Evolutionary conservation across 2,797 vertebrate genomes (phyloP).

Genomic region (Coccyzus lansbergi): DNA sequence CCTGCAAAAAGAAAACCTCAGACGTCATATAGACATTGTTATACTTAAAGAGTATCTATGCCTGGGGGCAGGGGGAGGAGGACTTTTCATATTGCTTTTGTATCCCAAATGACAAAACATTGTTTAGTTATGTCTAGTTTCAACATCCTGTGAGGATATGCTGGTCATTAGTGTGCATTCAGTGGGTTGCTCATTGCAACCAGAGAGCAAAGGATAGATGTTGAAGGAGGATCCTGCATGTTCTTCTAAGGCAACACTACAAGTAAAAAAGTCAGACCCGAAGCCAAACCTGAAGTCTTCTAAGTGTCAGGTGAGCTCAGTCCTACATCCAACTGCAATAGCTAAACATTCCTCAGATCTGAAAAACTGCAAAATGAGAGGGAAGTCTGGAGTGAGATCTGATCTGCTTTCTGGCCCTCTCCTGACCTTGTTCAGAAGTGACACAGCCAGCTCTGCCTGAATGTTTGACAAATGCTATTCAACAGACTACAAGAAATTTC

Average conservation of each 20-base stretch:
- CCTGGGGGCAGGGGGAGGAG: too few relatives aligned
- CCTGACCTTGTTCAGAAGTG: neutral
- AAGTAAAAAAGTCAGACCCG: neutral
- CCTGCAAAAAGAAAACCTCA: neutral
- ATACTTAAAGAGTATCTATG: neutral
- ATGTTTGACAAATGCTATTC: neutral
- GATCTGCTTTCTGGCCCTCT: neutral
- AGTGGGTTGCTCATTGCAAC: neutral
- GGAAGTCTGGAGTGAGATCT: neutral
- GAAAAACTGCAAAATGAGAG: neutral
- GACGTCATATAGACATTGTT: neutral
- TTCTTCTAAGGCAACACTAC: neutral
- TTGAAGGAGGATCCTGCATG: neutral
- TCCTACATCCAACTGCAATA: neutral
- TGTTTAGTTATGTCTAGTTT: neutral
- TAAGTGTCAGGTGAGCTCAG: neutral
- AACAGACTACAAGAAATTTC: neutral
- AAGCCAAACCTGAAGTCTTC: slow-evolving; percentile 7
- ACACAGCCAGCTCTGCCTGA: neutral
- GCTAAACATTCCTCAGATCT: neutral
- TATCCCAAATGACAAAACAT: neutral
- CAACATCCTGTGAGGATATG: neutral
- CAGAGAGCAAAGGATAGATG: neutral
- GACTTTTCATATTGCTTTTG: neutral
- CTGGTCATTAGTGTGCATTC: fast-evolving